Conservation (phyloP, 2,113 vertebrate species). For the Psittacara wagleri region DNA sequence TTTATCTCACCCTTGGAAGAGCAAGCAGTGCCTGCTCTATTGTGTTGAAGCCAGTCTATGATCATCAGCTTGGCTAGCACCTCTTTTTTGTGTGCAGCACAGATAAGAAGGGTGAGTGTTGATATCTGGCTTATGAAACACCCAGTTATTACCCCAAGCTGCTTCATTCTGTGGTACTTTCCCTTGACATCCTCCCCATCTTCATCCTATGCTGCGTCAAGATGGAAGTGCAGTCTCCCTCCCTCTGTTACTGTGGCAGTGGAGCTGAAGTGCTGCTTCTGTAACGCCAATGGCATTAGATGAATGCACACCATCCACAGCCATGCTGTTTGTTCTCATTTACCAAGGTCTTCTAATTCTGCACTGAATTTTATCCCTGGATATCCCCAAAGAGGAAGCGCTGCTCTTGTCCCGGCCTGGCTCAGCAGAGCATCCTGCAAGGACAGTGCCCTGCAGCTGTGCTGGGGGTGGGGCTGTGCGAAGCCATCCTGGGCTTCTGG, state of each 20-base stretch:
- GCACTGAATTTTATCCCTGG: neutral
- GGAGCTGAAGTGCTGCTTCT: neutral
- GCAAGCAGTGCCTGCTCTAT: neutral
- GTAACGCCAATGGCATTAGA: neutral
- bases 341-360: neutral
- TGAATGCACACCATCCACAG: neutral
- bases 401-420: neutral
- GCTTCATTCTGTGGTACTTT: neutral
- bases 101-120: neutral
- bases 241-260: neutral
- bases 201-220: neutral
- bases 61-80: neutral
- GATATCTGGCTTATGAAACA: neutral
- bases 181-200: neutral
- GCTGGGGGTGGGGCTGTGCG: neutral
- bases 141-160: neutral
- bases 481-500: neutral
- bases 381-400: neutral
- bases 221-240: neutral
- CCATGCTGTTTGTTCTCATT: neutral
- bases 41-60: neutral
- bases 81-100: neutral
- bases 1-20: slow-evolving; percentile 52
- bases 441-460: neutral
- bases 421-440: neutral